These are phyloP conservation scores for Myotis planiceps DNA, from an alignment of 2,797 vertebrate species.

Conservation along the genomic window DNA sequence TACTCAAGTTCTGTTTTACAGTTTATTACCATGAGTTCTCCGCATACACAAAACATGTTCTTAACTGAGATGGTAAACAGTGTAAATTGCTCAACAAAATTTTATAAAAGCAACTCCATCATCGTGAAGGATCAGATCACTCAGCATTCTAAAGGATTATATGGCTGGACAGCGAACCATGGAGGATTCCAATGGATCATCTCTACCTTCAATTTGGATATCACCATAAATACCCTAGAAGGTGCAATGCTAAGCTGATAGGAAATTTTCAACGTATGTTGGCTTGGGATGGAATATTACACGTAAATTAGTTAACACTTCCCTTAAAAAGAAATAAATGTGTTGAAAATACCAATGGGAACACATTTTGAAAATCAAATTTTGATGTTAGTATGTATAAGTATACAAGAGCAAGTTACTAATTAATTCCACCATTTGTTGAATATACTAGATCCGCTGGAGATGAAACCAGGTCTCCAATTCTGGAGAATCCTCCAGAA, in stretches of 20 bases:
- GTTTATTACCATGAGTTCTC: background rate
- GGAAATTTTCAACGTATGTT: background rate
- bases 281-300: background rate
- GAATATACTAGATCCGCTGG: background rate
- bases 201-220: background rate
- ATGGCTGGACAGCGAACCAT: background rate
- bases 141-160: background rate
- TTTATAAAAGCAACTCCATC: background rate
- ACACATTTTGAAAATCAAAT: conserved; percentile 30
- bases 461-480: background rate
- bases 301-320: background rate
- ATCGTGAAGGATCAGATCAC: background rate
- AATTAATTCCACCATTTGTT: background rate
- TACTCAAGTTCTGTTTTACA: background rate
- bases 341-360: conserved; percentile 25
- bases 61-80: background rate
- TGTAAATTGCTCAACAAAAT: background rate
- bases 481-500: background rate
- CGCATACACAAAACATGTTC: background rate
- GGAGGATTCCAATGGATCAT: background rate
- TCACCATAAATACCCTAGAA: background rate
- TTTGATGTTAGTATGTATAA: background rate
- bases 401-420: background rate
- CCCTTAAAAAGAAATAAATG: background rate
- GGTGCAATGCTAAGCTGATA: background rate